Evolutionary conservation across 1,140 invertebrate species (phyloP).

Genomic region (Euwallacea fornicatus): DNA sequence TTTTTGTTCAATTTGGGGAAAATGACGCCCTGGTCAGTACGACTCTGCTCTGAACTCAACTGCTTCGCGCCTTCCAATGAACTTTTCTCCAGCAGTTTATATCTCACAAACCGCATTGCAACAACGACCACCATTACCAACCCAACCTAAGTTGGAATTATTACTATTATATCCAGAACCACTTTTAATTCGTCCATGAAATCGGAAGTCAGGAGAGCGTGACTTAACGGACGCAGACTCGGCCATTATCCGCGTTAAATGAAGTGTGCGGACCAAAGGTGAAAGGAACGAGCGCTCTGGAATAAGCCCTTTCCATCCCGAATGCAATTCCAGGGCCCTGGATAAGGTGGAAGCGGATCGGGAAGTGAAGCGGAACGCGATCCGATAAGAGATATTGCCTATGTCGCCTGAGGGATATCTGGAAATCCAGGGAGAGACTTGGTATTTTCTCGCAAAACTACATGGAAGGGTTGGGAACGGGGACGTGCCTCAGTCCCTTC

Average conservation of each 20-base stretch:
- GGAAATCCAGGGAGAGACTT: background rate
- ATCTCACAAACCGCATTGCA: too few relatives aligned
- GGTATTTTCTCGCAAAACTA: too few relatives aligned
- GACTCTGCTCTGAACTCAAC: too few relatives aligned
- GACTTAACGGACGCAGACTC: conserved; percentile 36
- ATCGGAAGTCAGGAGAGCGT: conserved; percentile 27
- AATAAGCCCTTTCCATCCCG: conserved; percentile 47
- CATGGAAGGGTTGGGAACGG: too few relatives aligned
- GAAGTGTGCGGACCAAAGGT: conserved; percentile 52
- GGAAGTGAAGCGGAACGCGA: conserved; percentile 52
- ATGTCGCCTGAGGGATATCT: conserved; percentile 15
- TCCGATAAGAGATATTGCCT: conserved; percentile 49
- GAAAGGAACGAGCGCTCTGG: conserved; percentile 44
- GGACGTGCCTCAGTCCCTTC: too few relatives aligned
- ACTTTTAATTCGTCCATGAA: conserved; percentile 15
- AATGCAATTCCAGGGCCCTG: conserved; percentile 41
- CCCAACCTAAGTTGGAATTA: background rate
- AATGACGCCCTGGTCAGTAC: too few relatives aligned
- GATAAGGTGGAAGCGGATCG: conserved; percentile 47
- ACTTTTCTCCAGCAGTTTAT: too few relatives aligned
- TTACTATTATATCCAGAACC: conserved; percentile 11
- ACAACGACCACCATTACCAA: too few relatives aligned
- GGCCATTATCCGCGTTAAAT: conserved; percentile 53
- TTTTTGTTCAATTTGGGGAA: too few relatives aligned
- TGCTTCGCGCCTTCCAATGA: too few relatives aligned